A percentile compares a stretch with the other conserved stretches of the same genome.
Conservation (phyloP, 2,797 vertebrate genomes). For the Ceyx erithaca region DNA sequence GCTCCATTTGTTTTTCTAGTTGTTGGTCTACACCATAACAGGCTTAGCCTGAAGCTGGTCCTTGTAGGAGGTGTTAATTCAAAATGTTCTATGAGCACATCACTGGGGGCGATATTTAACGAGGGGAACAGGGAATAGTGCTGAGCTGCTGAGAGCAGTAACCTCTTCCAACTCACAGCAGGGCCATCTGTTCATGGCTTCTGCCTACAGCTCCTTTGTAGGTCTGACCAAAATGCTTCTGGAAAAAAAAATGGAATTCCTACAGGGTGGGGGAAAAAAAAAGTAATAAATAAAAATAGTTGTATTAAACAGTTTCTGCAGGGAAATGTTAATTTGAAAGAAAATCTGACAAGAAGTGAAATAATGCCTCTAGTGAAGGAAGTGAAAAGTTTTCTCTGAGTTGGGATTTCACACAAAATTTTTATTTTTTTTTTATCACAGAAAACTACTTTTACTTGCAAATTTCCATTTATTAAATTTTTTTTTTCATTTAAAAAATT, state of each 20-base stretch:
- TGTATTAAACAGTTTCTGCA: neutral
- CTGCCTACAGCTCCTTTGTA: slow-evolving; percentile 50
- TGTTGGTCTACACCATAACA: neutral
- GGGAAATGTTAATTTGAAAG: neutral
- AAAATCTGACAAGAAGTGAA: neutral
- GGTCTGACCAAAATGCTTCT: slow-evolving; percentile 43
- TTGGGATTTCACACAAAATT: neutral
- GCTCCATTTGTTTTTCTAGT: neutral
- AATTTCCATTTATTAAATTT: neutral
- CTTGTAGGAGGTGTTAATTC: slow-evolving; percentile 58
- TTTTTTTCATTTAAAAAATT: neutral
- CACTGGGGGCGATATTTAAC: slow-evolving; percentile 52
- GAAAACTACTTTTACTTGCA: neutral
- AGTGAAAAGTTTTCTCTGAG: neutral
- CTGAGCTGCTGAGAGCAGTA: slow-evolving; percentile 54
- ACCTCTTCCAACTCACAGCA: slow-evolving; percentile 61
- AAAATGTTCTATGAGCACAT: slow-evolving; percentile 27
- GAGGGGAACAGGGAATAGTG: slow-evolving; percentile 41
- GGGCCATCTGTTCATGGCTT: slow-evolving; percentile 65
- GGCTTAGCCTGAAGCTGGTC: neutral
- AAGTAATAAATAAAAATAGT: fast-evolving
- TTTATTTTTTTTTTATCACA: neutral
- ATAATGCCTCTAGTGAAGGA: neutral
- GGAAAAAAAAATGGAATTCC: neutral
- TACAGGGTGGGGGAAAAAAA: neutral